Conservation (phyloP, 2,888 invertebrate species). For the Platypus cylindrus region DNA sequence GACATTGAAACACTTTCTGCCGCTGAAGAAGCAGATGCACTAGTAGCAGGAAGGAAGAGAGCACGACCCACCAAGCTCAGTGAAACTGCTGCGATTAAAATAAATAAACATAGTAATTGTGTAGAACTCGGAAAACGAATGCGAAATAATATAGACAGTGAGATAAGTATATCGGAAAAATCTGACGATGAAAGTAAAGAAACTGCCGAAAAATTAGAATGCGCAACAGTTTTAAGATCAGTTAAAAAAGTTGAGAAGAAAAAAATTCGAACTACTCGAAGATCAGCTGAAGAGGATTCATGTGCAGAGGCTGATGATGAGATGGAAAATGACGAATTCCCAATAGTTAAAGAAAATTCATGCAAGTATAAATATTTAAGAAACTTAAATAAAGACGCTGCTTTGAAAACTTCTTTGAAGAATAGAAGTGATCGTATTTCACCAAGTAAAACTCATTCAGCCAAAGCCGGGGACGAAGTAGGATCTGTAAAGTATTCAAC, state of each 20-base stretch:
- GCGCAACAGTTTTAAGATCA: slow-evolving; percentile 5
- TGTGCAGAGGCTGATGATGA: slow-evolving; percentile 55
- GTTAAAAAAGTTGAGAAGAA: slow-evolving; percentile 14
- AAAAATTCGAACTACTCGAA: slow-evolving; percentile 30
- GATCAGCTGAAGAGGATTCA: slow-evolving; percentile 46
- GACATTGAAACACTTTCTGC: slow-evolving; percentile 22
- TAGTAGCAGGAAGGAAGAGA: slow-evolving; percentile 50
- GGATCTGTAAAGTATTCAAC: slow-evolving; percentile 27
- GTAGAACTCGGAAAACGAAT: no score
- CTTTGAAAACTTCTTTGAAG: slow-evolving; percentile 14
- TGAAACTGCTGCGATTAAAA: no score
- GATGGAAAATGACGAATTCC: slow-evolving; percentile 51
- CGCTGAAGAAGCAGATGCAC: slow-evolving; percentile 39
- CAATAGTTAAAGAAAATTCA: slow-evolving; percentile 35
- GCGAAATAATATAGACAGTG: slow-evolving; percentile 26
- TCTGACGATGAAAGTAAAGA: slow-evolving; percentile 25
- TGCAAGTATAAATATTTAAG: slow-evolving; percentile 34
- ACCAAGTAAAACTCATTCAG: slow-evolving; percentile 12
- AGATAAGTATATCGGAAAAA: slow-evolving; percentile 29
- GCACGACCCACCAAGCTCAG: slow-evolving; percentile 48
- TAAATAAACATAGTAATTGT: no score
- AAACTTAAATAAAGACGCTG: slow-evolving; percentile 30
- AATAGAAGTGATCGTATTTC: slow-evolving; percentile 10
- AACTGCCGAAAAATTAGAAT: slow-evolving; percentile 10
- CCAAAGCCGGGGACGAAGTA: slow-evolving; percentile 13